Evolutionary conservation across 2,113 vertebrate genomes (phyloP), one percentile per base, ranked within the genome.

Genomic region (Vulpes vulpes): DNA sequence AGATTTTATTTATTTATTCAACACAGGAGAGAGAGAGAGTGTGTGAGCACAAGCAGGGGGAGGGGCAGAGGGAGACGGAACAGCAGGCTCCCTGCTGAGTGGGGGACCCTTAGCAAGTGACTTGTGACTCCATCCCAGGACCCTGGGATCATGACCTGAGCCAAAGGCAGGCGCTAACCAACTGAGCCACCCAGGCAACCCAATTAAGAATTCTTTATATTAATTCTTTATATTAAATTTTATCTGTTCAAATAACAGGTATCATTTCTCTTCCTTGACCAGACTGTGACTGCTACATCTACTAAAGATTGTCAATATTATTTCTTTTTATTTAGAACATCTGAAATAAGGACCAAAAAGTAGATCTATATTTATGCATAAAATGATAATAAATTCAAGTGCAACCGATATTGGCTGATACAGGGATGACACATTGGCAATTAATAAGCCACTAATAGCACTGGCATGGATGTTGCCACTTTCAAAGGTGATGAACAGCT

Each of bases 391-490:
- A 76, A 86, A 59, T 11, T 30, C 22, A 69, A 69, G 1, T 20
- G 5, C 32, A n/a, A 14, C 27, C 12, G 3, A 62, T 27, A 57
- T 23, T 49, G 49, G 30, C 43, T 19, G 30, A 25, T 27, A 10
- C 2, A 4, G 81, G n/a, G 17, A n/a, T 6, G 81, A 12, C 32
- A 35, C 3, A 0, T 0, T 35, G 15, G 25, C 62, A 32, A 64
- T 8, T 51, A 5, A 32, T 35, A 57, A 79, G 15, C 8, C 94
- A 35, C 10, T 3, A 57, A 73, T 30, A 53, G 62, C 22, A 23
- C 11, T n/a, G 20, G 20, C 82, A 49, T 1, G 27, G 25, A 49
- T n/a, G 43, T 27, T 11, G 22, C 30, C 1, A 3, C 14, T 38
- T 85, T 62, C 60, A 62, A 38, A 84, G 23, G 73, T 0, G 19